Evolutionary conservation across 2,113 vertebrate genomes (phyloP).

Genomic region (Gobius niger): DNA sequence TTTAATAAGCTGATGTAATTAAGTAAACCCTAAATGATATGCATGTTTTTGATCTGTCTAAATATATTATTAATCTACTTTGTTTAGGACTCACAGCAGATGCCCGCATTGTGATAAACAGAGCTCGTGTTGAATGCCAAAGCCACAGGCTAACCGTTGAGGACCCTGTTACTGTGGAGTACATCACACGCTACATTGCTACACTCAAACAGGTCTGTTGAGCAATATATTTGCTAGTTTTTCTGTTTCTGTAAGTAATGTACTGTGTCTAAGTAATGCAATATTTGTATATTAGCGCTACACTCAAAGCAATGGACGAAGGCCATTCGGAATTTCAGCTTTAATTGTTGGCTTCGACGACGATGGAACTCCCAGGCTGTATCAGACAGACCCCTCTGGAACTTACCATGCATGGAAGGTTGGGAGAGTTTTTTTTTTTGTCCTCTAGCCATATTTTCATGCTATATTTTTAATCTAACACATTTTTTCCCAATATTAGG

Average conservation of each 20-base stretch:
- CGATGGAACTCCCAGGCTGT: slow-evolving; percentile 80
- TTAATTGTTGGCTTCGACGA: slow-evolving; percentile 86
- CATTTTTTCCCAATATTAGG: slow-evolving; percentile 54
- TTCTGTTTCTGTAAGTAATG: background rate
- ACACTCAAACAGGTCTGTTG: slow-evolving; percentile 86
- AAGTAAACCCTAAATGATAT: background rate
- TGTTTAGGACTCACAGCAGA: slow-evolving; percentile 85
- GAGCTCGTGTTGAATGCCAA: slow-evolving; percentile 88
- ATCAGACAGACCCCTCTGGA: slow-evolving; percentile 84
- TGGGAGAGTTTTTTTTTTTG: slow-evolving; percentile 19
- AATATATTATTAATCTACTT: background rate
- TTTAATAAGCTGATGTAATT: too few species aligned
- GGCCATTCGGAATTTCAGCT: slow-evolving; percentile 83
- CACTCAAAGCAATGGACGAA: slow-evolving; percentile 83
- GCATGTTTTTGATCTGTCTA: background rate
- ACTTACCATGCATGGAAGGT: slow-evolving; percentile 87
- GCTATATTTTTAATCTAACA: background rate
- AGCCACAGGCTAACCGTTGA: slow-evolving; percentile 88
- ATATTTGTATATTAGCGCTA: slow-evolving; percentile 67
- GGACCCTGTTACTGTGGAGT: slow-evolving; percentile 88
- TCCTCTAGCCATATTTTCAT: background rate
- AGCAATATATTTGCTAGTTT: too few species aligned
- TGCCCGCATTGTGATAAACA: slow-evolving; percentile 86
- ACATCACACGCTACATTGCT: slow-evolving; percentile 89
- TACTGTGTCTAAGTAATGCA: background rate